These are phyloP conservation scores for Drosophila niveifrons DNA, from an alignment of 2,888 invertebrate genomes.

Conservation along the genomic window DNA sequence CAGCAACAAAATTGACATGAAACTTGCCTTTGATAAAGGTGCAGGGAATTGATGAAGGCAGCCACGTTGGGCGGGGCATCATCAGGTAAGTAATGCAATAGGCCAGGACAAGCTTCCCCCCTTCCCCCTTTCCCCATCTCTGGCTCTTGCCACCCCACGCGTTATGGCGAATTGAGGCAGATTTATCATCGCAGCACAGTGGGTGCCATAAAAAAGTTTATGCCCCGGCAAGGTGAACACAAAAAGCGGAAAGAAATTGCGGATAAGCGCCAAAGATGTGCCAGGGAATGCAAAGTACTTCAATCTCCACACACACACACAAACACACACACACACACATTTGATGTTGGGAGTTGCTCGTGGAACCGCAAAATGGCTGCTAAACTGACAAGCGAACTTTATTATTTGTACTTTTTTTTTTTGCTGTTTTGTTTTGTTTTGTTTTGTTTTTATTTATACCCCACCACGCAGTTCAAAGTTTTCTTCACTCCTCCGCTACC, in stretches of 20 bases:
- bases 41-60: constrained; percentile 32
- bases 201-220: constrained; percentile 84
- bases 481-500: not conserved
- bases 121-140: not conserved
- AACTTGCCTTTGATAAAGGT: constrained; percentile 70
- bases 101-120: constrained; percentile 50
- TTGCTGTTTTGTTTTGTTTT: constrained; percentile 21
- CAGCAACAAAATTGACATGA: constrained; percentile 73
- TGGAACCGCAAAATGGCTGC: constrained; percentile 85
- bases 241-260: constrained; percentile 74
- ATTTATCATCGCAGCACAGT: constrained; percentile 80
- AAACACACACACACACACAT: constrained; percentile 10
- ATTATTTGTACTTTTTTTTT: constrained; percentile 70
- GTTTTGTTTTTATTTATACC: constrained; percentile 26
- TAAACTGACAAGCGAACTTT: constrained; percentile 85
- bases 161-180: constrained; percentile 83
- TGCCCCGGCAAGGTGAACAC: constrained; percentile 67
- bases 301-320: not conserved
- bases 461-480: constrained; percentile 37
- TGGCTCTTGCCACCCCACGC: constrained; percentile 25
- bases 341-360: constrained; percentile 17
- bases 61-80: constrained; percentile 5
- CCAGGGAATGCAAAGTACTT: constrained; percentile 59
- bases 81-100: constrained; percentile 76
- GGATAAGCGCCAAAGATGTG: constrained; percentile 77